A percentile compares a stretch with the other conserved stretches of the same genome.
These are phyloP conservation scores for Falcunculus frontatus DNA, from an alignment of 2,113 vertebrate species.

Conservation along the genomic window DNA sequence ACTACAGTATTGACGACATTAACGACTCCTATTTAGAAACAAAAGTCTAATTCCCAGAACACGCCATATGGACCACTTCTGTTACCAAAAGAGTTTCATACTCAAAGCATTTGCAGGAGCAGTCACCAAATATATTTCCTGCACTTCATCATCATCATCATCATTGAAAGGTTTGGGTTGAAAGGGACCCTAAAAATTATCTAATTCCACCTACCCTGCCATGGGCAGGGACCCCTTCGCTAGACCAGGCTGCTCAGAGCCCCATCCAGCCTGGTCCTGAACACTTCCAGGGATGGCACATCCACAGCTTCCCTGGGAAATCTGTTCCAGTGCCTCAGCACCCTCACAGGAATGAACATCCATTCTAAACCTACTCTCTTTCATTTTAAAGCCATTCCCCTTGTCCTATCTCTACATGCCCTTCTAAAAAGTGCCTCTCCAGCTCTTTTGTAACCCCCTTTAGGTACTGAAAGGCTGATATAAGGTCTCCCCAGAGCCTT, in stretches of 20 bases:
- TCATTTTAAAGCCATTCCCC: background rate
- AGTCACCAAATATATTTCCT: background rate
- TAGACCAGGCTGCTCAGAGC: background rate
- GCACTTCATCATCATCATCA: background rate
- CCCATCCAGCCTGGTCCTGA: background rate
- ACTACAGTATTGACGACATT: background rate
- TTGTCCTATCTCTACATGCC: background rate
- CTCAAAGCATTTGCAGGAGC: background rate
- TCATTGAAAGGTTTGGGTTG: background rate
- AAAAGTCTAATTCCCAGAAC: background rate
- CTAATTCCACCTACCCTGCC: background rate
- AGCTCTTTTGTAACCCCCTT: background rate
- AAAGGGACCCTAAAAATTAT: background rate
- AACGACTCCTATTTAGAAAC: background rate
- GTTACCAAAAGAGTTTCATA: background rate
- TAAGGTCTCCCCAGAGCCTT: rapidly evolving
- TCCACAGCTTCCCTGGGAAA: background rate
- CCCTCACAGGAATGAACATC: background rate
- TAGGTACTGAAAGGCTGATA: background rate
- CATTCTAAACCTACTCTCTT: background rate
- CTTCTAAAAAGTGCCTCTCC: background rate
- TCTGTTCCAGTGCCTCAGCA: background rate
- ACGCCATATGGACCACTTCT: conserved; percentile 3
- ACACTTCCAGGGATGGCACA: background rate
- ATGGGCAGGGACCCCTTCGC: background rate